Evolutionary conservation across 1,140 invertebrate genomes (phyloP), one percentile per base, ranked within the genome.

Genomic region (Bombus balteatus): DNA sequence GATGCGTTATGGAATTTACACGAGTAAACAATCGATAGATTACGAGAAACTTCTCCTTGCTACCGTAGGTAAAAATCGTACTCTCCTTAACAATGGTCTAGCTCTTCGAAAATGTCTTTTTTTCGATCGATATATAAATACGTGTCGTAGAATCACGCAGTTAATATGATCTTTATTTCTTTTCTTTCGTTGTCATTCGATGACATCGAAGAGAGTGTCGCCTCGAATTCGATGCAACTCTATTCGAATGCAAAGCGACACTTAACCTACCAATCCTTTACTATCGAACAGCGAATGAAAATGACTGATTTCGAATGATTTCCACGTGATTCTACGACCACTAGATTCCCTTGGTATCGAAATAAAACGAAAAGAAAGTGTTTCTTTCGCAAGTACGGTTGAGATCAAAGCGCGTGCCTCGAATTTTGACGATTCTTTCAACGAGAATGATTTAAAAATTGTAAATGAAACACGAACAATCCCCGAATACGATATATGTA

Each of bases 61-160:
- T 80, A 80, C 81, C 81, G 76, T 74, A 77, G 39, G 47, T 85
- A 82, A 87, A 85, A 87, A 87, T 87, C 86, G 43, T 62, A 47
- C 65, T 59, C 3, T 12, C 34, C 37, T 41, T 37, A 57, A 73
- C 28, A 39, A 57, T 57, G 43, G 59, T 57, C 68, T 80, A 47
- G 53, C 66, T 37, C 25, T 34, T 83, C 62, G 57, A 65, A 57
- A 70, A 70, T 78, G 32, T 85, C 77, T 39, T 76, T 43, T 66
- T 13, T 59, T 62, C 70, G 18, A 73, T 59, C 53, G 53, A 81
- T 82, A 41, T 43, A 53, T n/a, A 47, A 65, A 32, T 28, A 25
- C 6, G 25, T 3, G 62, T 57, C 70, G n/a, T 37, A n/a, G 22
- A 57, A 81, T 47, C 83, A 62, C 77, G 70, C 57, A 28, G 65